These are phyloP conservation scores for Trachythela sp. DNA, from an alignment of 64 coral and sea anemone species.

Conservation along the genomic window DNA sequence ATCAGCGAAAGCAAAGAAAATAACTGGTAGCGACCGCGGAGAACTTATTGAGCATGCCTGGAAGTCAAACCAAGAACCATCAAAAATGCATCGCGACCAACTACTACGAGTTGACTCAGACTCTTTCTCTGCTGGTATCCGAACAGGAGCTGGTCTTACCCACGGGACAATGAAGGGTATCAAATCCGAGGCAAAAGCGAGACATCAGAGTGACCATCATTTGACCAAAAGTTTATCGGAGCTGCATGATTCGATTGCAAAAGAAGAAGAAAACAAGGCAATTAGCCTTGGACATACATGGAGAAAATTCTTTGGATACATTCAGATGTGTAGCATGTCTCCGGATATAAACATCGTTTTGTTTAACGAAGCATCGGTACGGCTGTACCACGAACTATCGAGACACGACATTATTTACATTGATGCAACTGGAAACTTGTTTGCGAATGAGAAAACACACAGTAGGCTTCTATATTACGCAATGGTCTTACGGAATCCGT, in stretches of 20 bases:
- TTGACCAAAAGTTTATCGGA: not conserved
- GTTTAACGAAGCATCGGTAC: conserved; percentile 36
- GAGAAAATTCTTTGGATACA: conserved; percentile 41
- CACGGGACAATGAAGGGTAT: too few relatives aligned
- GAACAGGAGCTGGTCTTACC: too few relatives aligned
- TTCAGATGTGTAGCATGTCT: conserved; percentile 26
- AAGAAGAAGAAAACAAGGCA: conserved; percentile 21
- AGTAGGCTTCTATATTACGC: conserved; percentile 32
- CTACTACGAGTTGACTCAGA: too few relatives aligned
- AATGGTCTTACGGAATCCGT: conserved; percentile 10
- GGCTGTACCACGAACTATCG: conserved; percentile 26
- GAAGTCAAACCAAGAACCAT: too few relatives aligned
- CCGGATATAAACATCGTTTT: conserved; percentile 28
- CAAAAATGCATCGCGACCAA: too few relatives aligned
- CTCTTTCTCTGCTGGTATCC: too few relatives aligned
- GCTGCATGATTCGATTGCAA: not conserved
- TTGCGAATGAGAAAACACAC: not conserved
- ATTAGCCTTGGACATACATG: conserved; percentile 21
- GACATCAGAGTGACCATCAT: not conserved
- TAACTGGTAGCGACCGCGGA: not conserved
- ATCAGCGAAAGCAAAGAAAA: conserved; percentile 2
- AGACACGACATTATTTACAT: conserved; percentile 34
- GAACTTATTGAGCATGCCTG: not conserved
- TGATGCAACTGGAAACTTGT: conserved; percentile 40
- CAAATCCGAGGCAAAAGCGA: not conserved